Evolutionary conservation across 2,797 vertebrate genomes (phyloP), one percentile per base, ranked within the genome.

Genomic region (Poecilia gillii): DNA sequence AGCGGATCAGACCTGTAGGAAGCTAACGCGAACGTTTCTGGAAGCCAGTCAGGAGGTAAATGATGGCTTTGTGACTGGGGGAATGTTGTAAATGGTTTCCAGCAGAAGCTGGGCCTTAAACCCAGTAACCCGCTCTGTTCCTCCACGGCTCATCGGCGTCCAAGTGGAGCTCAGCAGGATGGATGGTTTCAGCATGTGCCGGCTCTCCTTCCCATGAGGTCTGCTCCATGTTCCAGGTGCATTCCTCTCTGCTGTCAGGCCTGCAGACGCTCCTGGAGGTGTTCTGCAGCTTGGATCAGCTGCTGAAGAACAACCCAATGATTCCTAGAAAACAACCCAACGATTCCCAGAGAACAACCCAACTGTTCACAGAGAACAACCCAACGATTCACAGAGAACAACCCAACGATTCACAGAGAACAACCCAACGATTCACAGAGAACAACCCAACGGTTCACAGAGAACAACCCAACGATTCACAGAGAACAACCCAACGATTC

Each of bases 111-210:
- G 20, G 64, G 36, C 41, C 3, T 39, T 18, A 28, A 84, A 82
- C 71, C 70, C 70, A 28, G 1, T 51, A 79, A 81, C 55, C 81
- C 73, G 55, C 74, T 33, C 16, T 0, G 70, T 9, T 43, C 9
- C 46, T 36, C 83, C 70, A 1, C 77, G 81, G 80, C 53, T 81
- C 86, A 81, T 86, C 75, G 75, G 55, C 83, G 28, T 83, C 84
- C 78, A 83, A 76, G 68, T 70, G 55, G 33, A 87, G 71, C 14
- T 80, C 41, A 80, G 80, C 81, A 18, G 83, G 75, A 85, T 81
- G 73, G 85, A 85, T 83, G 41, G 85, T 8, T 83, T 68, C 36
- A 80, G 78, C 86, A 80, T 82, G 86, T 49, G 59, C 66, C 9
- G 0, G 1, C 2, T 39, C 39, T 82, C 77, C 0, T 3, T 31